Evolutionary conservation across 1,140 invertebrate species (phyloP), one percentile per base, ranked within the genome.

Genomic region (Sarcophaga bullata): DNA sequence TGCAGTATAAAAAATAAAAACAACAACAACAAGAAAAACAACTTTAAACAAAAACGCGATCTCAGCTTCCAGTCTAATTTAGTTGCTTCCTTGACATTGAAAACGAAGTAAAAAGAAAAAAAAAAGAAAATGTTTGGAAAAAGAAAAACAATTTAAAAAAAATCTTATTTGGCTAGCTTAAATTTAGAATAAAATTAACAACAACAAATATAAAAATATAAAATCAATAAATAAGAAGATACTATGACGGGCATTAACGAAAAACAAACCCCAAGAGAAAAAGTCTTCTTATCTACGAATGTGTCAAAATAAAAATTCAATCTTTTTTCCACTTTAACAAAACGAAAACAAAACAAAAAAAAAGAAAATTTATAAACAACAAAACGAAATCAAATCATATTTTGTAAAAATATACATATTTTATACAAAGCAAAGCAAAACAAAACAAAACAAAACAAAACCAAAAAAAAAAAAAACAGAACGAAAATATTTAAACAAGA

Each of bases 251-350:
- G 25, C 75, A 78, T 50, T 78, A 78, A 78, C 19, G 50, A 78
- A 25, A 48, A 78, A 52, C n/a, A 25, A n/a, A 11, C 46, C n/a
- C n/a, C 47, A 47, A 50, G n/a, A 11, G 19, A 78, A 78, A 50
- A 50, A 8, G 62, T 68, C 62, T 68, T 78, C 75, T 78, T 50
- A 49, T 52, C n/a, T 78, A 85, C 87, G 87, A 85, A 78, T 78
- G 75, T 78, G 75, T 78, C 75, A 78, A 78, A 37, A 78, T 50
- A 78, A 78, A 78, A 84, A 82, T 78, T 75, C 58, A 68, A 84
- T 85, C 85, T 84, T 85, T 62, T 80, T 58, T 46, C 84, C 84
- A 82, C 84, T 68, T 80, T 62, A 54, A 80, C 10, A 72, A 54
- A 72, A 78, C 15, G 37, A 78, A 81, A 48, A 25, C 8, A 68